Percentiles rank a stretch among this genome's conserved stretches.
phyloP scores from a whole-genome alignment of 2,888 invertebrate species.

The Carpatolechia fugitivella region DNA sequence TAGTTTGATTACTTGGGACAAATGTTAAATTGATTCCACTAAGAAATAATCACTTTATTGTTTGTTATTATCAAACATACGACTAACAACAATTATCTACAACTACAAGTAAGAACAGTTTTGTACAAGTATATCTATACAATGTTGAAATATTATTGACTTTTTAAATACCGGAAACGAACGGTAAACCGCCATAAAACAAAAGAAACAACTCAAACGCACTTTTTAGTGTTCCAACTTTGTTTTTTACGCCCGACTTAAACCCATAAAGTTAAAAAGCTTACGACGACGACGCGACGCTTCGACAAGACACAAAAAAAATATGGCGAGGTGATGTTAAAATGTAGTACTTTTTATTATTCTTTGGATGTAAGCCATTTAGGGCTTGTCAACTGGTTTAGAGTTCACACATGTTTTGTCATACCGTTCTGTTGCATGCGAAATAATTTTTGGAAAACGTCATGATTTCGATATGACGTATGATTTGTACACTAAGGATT shows the following conservation, averaged over 20 bases:
- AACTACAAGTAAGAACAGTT: no score
- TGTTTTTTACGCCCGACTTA: constrained; percentile 12
- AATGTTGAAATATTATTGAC: constrained; percentile 2
- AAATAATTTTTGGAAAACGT: no score
- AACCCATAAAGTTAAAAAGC: constrained; percentile 20
- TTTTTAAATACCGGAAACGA: constrained; percentile 7
- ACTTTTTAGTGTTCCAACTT: constrained; percentile 10
- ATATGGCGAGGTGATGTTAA: neutral
- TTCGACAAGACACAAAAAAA: constrained; percentile 9
- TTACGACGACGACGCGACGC: no score
- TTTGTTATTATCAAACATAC: no score
- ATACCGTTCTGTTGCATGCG: no score
- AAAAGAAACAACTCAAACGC: constrained; percentile 9
- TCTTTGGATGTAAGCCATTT: neutral
- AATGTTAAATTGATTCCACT: no score
- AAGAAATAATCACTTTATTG: no score
- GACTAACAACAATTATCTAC: no score
- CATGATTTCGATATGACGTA: no score
- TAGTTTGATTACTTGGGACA: no score
- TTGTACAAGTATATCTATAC: no score
- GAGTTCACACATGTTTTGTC: neutral
- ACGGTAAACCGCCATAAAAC: constrained; percentile 11
- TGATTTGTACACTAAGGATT: no score
- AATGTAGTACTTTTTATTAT: neutral
- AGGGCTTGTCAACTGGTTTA: neutral